phyloP scores from a whole-genome alignment of 2,113 vertebrate species.

The Catharus fuscescens region DNA sequence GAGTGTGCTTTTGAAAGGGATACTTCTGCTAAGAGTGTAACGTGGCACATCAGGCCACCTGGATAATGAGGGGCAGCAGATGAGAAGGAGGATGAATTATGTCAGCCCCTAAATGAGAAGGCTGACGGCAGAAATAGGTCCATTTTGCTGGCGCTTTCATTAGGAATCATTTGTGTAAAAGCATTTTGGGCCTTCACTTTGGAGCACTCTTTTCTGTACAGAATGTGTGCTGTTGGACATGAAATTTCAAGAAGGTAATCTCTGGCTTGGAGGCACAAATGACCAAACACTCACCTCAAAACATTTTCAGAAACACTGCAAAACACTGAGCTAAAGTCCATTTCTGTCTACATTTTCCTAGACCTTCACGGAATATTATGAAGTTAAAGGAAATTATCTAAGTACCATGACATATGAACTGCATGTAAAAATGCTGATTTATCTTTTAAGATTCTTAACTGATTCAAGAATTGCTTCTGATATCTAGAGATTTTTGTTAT shows the following conservation, averaged over 20 bases:
- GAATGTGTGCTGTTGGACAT: background rate
- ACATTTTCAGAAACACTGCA: background rate
- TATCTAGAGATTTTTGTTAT: background rate
- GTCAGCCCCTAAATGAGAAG: slow-evolving; percentile 26
- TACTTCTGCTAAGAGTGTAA: slow-evolving; percentile 20
- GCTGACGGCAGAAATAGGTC: slow-evolving; percentile 10
- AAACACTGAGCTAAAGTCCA: background rate
- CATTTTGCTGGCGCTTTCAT: background rate
- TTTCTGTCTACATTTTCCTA: background rate
- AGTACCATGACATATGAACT: background rate
- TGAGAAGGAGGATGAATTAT: slow-evolving; percentile 32
- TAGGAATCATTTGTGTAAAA: slow-evolving; percentile 7
- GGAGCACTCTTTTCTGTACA: background rate
- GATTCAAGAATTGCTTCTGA: background rate
- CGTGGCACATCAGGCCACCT: slow-evolving; percentile 40
- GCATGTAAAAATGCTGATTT: background rate
- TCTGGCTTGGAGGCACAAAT: background rate
- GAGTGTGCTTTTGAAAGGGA: slow-evolving; percentile 19
- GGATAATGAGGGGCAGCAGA: slow-evolving; percentile 59
- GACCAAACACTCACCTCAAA: background rate
- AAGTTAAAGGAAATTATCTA: background rate
- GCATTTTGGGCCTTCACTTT: background rate
- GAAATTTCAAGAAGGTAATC: background rate
- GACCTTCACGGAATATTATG: background rate
- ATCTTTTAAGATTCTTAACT: background rate